These are phyloP conservation scores for Calephelis virginiensis DNA, from an alignment of 1,140 invertebrate genomes.

Conservation along the genomic window DNA sequence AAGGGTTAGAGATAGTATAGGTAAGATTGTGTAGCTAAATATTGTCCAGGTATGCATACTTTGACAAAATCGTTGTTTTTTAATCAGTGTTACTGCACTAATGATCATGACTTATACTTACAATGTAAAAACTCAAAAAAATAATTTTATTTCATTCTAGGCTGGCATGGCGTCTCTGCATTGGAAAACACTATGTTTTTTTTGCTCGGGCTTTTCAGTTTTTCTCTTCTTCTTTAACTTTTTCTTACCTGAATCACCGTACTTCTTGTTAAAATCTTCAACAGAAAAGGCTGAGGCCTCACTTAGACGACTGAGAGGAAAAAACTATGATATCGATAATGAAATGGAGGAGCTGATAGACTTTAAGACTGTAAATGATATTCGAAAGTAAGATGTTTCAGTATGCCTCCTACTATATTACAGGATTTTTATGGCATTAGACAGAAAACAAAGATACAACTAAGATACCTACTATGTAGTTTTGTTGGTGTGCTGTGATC, in stretches of 20 bases:
- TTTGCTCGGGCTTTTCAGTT: constrained; percentile 31
- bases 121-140: no score
- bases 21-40: no score
- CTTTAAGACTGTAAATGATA: constrained; percentile 44
- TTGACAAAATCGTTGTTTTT: not conserved
- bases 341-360: constrained; percentile 45
- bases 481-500: no score
- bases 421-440: not conserved
- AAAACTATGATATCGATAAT: constrained; percentile 35
- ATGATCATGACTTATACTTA: not conserved
- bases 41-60: no score
- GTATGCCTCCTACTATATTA: not conserved
- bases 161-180: constrained; percentile 39
- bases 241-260: constrained; percentile 52
- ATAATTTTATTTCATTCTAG: constrained; percentile 40
- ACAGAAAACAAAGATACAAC: not conserved
- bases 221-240: constrained; percentile 32
- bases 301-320: constrained; percentile 37
- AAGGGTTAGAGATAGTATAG: no score
- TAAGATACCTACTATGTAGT: not conserved
- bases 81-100: not conserved
- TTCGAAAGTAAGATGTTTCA: constrained; percentile 39
- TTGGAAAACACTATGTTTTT: constrained; percentile 41
- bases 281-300: constrained; percentile 28
- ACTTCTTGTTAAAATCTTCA: constrained; percentile 41